phyloP scores from a whole-genome alignment of 2,888 invertebrate species.

The Bruchidius siliquastri region DNA sequence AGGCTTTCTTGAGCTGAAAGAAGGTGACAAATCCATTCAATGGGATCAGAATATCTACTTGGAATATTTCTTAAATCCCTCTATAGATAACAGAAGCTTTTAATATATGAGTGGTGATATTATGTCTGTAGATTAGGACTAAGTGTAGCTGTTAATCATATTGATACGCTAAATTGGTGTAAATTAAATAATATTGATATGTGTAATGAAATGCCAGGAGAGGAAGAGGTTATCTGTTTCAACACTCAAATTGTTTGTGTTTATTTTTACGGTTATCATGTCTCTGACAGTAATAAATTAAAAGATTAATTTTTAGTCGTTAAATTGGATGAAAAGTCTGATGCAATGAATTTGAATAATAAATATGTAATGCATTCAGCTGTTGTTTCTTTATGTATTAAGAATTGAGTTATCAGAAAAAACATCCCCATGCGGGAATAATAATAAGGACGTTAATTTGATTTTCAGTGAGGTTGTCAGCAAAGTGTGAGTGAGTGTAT shows the following conservation, averaged over 20 bases:
- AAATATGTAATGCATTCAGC: no score
- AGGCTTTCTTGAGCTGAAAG: no score
- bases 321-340: neutral
- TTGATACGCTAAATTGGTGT: neutral
- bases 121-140: neutral
- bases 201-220: neutral
- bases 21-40: neutral
- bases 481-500: no score
- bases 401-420: no score
- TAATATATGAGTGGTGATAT: neutral
- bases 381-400: no score
- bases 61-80: neutral
- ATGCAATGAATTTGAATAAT: neutral
- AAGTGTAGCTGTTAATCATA: neutral
- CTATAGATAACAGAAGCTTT: neutral
- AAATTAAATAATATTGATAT: neutral
- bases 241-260: neutral
- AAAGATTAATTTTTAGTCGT: neutral
- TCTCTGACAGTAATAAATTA: neutral
- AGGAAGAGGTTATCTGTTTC: neutral
- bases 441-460: no score
- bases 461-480: no score
- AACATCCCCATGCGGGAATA: no score
- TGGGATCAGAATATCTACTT: neutral
- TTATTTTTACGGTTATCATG: neutral